A percentile compares a stretch with the other conserved stretches of the same genome.
Conservation (phyloP, 2,113 vertebrate species). For the Thryonomys swinderianus region DNA sequence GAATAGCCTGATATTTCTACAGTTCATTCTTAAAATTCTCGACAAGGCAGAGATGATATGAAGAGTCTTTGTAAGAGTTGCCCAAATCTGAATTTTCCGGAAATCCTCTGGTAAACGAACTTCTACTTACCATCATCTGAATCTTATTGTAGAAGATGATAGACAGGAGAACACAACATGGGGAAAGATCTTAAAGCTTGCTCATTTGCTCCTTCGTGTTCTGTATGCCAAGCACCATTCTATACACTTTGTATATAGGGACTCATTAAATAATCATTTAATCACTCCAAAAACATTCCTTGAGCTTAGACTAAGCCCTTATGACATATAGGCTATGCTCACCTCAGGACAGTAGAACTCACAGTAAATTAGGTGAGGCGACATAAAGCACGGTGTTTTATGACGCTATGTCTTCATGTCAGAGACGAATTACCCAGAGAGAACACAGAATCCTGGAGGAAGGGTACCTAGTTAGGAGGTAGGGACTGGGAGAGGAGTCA, state of each 20-base stretch:
- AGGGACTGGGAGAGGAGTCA: not conserved
- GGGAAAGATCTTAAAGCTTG: not conserved
- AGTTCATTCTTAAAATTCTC: not conserved
- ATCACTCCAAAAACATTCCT: not conserved
- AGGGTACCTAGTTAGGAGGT: not conserved
- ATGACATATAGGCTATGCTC: not conserved
- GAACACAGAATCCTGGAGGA: not conserved
- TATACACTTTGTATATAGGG: not conserved
- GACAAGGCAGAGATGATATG: not conserved
- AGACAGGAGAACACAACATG: not conserved
- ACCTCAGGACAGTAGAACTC: not conserved
- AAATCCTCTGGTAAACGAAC: not conserved
- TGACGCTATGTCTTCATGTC: not conserved
- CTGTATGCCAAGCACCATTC: not conserved
- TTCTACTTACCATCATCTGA: not conserved
- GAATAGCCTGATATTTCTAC: not conserved
- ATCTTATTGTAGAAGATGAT: not conserved
- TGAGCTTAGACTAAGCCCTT: not conserved
- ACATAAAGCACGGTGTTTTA: fast-evolving
- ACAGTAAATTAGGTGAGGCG: not conserved
- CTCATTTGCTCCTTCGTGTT: not conserved
- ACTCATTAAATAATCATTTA: not conserved
- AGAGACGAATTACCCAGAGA: not conserved
- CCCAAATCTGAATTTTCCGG: not conserved
- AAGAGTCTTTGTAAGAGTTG: not conserved